Evolutionary conservation across 2,797 vertebrate genomes (phyloP).

Genomic region (Anabas testudineus): DNA sequence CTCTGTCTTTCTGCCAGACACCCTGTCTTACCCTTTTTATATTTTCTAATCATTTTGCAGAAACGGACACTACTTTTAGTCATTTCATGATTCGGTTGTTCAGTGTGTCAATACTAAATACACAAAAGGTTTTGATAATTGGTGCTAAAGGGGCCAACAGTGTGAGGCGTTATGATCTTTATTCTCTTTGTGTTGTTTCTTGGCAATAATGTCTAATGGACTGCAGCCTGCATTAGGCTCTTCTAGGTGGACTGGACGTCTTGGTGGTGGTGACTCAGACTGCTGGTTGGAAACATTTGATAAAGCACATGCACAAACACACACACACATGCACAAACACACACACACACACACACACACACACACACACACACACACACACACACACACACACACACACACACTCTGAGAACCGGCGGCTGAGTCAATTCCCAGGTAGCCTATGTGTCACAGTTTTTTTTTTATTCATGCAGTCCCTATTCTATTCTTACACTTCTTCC

Average conservation of each 20-base stretch:
- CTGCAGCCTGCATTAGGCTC: constrained; percentile 22
- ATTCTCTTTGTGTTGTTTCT: constrained; percentile 36
- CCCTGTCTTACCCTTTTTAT: background rate
- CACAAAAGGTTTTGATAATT: constrained; percentile 35
- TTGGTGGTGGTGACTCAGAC: constrained; percentile 52
- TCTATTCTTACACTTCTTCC: constrained; percentile 8
- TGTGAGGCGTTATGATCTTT: constrained; percentile 22
- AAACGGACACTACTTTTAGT: constrained; percentile 27
- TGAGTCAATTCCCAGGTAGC: constrained; percentile 21
- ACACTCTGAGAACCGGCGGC: constrained; percentile 8
- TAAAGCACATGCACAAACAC: constrained; percentile 20
- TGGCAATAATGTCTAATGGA: constrained; percentile 46
- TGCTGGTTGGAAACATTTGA: constrained; percentile 24
- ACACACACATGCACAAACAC: constrained; percentile 22
- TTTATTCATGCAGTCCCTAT: background rate
- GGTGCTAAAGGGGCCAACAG: background rate
- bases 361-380: constrained; percentile 1
- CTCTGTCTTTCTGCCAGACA: background rate
- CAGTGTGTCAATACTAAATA: constrained; percentile 1
- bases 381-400: constrained; percentile 9
- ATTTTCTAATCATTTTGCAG: constrained; percentile 1
- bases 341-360: background rate
- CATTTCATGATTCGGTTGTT: constrained; percentile 5
- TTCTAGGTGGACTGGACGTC: constrained; percentile 40
- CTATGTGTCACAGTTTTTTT: constrained; percentile 34